Conservation (phyloP, 2,113 vertebrate genomes). For the Macquaria australasica region DNA sequence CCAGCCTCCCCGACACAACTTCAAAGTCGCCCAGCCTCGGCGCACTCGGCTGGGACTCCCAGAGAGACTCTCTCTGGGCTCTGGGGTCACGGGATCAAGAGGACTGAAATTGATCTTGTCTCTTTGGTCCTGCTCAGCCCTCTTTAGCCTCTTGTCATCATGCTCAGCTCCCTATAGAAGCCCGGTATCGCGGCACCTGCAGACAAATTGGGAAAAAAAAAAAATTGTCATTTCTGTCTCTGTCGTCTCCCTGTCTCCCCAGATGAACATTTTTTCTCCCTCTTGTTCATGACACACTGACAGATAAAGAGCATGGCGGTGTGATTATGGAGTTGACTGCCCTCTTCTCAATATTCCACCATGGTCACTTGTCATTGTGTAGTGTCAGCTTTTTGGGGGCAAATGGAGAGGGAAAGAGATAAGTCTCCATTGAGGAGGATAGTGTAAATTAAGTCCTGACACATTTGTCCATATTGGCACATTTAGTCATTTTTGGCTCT, state of each 20-base stretch:
- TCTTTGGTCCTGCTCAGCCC: constrained; percentile 70
- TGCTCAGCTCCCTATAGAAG: constrained; percentile 46
- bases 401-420: constrained; percentile 35
- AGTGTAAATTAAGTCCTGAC: constrained; percentile 50
- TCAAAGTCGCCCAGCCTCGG: constrained; percentile 66
- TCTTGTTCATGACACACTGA: constrained; percentile 44
- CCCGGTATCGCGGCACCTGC: constrained; percentile 52
- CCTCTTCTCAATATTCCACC: constrained; percentile 34
- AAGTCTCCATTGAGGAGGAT: constrained; percentile 27
- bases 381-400: neutral
- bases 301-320: constrained; percentile 47
- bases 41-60: constrained; percentile 74
- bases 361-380: constrained; percentile 56
- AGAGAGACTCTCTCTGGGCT: constrained; percentile 72
- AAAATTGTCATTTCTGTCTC: constrained; percentile 38
- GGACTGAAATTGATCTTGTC: constrained; percentile 81
- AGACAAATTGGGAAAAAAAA: constrained; percentile 12
- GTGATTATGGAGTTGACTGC: constrained; percentile 40
- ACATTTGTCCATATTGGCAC: constrained; percentile 37
- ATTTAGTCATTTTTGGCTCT: constrained; percentile 42
- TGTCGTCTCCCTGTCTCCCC: constrained; percentile 8
- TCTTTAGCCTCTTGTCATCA: constrained; percentile 75
- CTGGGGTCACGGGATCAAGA: constrained; percentile 81
- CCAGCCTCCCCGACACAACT: constrained; percentile 67
- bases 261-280: constrained; percentile 40